These are phyloP conservation scores for Panagrolaimus sp. DNA, from an alignment of 1,140 invertebrate genomes.

Conservation along the genomic window DNA sequence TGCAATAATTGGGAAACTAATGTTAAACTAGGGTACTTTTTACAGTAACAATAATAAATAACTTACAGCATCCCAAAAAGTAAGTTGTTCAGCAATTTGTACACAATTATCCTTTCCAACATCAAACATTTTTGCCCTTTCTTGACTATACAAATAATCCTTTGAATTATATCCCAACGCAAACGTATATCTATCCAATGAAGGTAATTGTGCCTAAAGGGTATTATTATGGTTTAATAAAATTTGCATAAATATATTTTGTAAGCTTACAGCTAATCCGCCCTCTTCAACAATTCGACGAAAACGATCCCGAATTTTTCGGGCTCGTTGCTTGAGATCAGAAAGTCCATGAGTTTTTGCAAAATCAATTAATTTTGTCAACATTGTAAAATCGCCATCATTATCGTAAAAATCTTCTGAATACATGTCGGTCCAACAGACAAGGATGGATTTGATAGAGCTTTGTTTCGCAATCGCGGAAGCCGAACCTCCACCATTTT, in stretches of 20 bases:
- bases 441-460: slow-evolving; percentile 72
- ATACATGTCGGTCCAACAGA: slow-evolving; percentile 93
- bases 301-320: slow-evolving; percentile 71
- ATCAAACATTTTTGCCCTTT: slow-evolving; percentile 58
- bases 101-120: slow-evolving; percentile 64
- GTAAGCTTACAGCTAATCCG: slow-evolving; percentile 57
- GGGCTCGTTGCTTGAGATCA: slow-evolving; percentile 76
- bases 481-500: slow-evolving; percentile 45
- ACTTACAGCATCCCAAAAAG: slow-evolving; percentile 84
- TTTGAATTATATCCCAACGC: slow-evolving; percentile 46
- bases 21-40: slow-evolving; percentile 18
- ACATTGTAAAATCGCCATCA: slow-evolving; percentile 65
- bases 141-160: slow-evolving; percentile 39
- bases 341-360: slow-evolving; percentile 65
- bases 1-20: neutral
- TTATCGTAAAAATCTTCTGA: slow-evolving; percentile 90
- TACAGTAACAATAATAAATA: too few species aligned
- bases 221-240: slow-evolving; percentile 54
- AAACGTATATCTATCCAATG: slow-evolving; percentile 58
- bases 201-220: slow-evolving; percentile 57
- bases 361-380: slow-evolving; percentile 51
- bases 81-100: slow-evolving; percentile 92
- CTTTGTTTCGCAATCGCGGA: slow-evolving; percentile 27
- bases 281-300: slow-evolving; percentile 53
- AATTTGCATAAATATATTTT: slow-evolving; percentile 62